Conservation (phyloP, 2,113 vertebrate genomes). For the Xiphias gladius region DNA sequence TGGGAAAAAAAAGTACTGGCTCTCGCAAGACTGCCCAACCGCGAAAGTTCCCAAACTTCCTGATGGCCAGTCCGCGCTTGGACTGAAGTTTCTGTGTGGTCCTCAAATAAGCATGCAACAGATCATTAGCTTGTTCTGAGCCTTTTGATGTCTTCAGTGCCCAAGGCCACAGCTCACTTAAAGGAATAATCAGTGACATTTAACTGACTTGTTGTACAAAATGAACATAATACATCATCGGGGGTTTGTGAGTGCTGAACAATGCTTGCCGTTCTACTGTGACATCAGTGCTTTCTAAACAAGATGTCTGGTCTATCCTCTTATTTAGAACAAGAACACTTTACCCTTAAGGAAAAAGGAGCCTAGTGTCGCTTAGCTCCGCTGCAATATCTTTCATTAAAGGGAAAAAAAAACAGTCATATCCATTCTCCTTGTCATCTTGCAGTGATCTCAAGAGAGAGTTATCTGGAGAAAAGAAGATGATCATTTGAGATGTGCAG, state of each 20-base stretch:
- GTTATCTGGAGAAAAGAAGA: conserved; percentile 21
- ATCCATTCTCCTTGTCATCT: conserved; percentile 11
- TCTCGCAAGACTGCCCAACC: too few relatives aligned
- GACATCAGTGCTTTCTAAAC: conserved; percentile 26
- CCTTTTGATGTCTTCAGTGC: conserved; percentile 52
- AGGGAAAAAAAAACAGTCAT: not conserved
- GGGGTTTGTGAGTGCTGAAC: conserved; percentile 34
- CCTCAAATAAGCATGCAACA: conserved; percentile 50
- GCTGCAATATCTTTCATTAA: conserved; percentile 21
- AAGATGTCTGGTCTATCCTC: conserved; percentile 8
- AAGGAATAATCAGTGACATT: conserved; percentile 63
- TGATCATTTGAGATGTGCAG: not conserved
- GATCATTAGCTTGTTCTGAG: conserved; percentile 37
- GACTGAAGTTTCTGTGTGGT: conserved; percentile 57
- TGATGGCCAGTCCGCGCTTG: too few relatives aligned
- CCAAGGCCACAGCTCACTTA: conserved; percentile 47
- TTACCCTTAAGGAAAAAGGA: conserved; percentile 26
- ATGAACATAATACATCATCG: conserved; percentile 55
- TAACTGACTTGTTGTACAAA: conserved; percentile 62
- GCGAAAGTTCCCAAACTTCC: too few relatives aligned
- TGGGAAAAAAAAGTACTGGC: too few relatives aligned
- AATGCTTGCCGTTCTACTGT: conserved; percentile 25
- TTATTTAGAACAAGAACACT: conserved; percentile 1
- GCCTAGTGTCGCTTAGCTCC: not conserved
- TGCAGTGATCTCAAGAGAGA: conserved; percentile 20